Evolutionary conservation across 2,113 vertebrate species (phyloP), one percentile per base, ranked within the genome.

Genomic region (Corydoras maculifer): DNA sequence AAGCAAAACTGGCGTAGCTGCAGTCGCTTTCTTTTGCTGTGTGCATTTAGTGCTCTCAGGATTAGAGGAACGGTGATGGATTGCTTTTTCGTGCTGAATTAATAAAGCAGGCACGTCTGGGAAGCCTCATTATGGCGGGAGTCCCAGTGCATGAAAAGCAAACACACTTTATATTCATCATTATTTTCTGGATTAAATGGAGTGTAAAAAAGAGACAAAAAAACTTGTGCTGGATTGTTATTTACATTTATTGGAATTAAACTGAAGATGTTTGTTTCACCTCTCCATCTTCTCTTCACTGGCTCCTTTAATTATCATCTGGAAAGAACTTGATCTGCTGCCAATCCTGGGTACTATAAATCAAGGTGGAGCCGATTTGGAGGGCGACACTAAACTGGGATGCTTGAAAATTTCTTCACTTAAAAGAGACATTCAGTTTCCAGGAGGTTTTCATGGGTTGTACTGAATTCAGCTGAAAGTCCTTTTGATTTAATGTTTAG

Each of bases 111-210:
- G 77, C 76, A 77, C 73, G 75, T 83, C 75, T 83, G 81, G 84
- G 80, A 82, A 72, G 62, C 70, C 78, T 82, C 82, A 80, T 84
- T 83, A 81, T 62, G 75, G 77, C 73, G 73, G 74, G 77, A 74
- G 77, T 83, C 81, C 82, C 61, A 85, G 84, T 79, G 58, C 65
- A 75, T 70, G 64, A 51, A 54, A 76, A 62, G 80, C 82, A 87
- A 89, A 89, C 85, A 84, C 62, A 76, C 80, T 89, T 87, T 85
- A 85, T 86, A 89, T 90, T 88, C 87, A 87, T 88, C 74, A 85
- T 79, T 74, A 78, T 76, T 65, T 62, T 78, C 82, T 69, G 15
- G 58, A 81, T 68, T 66, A 85, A 86, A 86, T 82, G 77, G 81
- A 83, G 81, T 80, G 80, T 77, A 80, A 80, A 83, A 79, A 61